These are phyloP conservation scores for Sebastes taczanowskii DNA, from an alignment of 2,797 vertebrate genomes.

Conservation along the genomic window DNA sequence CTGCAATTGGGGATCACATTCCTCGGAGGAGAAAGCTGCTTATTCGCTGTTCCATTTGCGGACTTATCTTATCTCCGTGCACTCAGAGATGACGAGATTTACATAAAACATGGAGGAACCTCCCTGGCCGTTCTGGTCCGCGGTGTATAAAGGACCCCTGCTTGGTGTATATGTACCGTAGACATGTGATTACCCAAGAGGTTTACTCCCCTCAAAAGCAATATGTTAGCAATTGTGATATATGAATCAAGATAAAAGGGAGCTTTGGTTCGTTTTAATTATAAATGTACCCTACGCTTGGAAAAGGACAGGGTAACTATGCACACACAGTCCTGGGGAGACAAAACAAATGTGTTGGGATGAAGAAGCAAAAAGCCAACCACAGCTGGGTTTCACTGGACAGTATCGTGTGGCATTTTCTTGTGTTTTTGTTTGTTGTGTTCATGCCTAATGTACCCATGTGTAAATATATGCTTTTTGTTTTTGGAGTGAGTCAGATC, in stretches of 20 bases:
- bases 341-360: slow-evolving; percentile 41
- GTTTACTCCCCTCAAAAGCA: slow-evolving; percentile 71
- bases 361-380: slow-evolving; percentile 36
- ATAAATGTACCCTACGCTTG: slow-evolving; percentile 50
- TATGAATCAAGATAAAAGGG: slow-evolving; percentile 72
- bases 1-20: slow-evolving; percentile 78
- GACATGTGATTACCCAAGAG: slow-evolving; percentile 77
- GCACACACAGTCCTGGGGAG: slow-evolving; percentile 42
- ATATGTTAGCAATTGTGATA: slow-evolving; percentile 72
- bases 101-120: slow-evolving; percentile 79
- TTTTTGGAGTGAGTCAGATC: slow-evolving; percentile 72
- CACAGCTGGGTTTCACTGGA: slow-evolving; percentile 55
- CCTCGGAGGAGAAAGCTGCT: slow-evolving; percentile 80
- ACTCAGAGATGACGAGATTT: slow-evolving; percentile 78
- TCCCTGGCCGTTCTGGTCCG: slow-evolving; percentile 58
- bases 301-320: slow-evolving; percentile 55
- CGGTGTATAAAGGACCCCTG: slow-evolving; percentile 63
- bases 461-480: slow-evolving; percentile 79
- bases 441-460: slow-evolving; percentile 72
- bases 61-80: slow-evolving; percentile 73
- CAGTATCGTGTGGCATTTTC: slow-evolving; percentile 65
- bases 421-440: slow-evolving; percentile 76
- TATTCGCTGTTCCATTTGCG: slow-evolving; percentile 79
- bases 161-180: slow-evolving; percentile 55
- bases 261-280: slow-evolving; percentile 71